Conservation (phyloP, 2,113 vertebrate genomes). For the Puntigrus tetrazona region DNA sequence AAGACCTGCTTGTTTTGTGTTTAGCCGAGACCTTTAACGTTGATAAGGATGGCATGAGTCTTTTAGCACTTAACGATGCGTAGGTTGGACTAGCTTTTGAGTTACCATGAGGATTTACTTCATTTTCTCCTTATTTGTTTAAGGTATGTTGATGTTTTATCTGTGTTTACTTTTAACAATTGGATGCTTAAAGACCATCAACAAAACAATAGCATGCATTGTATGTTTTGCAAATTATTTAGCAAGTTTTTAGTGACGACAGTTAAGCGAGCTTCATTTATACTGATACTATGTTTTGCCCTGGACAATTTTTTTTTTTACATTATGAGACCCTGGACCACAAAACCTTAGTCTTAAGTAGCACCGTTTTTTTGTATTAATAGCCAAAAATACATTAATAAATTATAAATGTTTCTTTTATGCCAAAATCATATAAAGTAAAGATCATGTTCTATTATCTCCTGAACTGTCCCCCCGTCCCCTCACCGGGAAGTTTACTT, state of each 20-base stretch:
- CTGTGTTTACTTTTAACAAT: background rate
- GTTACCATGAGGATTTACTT: constrained; percentile 15
- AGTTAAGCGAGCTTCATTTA: background rate
- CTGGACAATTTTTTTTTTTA: no score
- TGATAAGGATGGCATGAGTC: background rate
- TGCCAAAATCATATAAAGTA: no score
- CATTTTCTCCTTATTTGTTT: constrained; percentile 41
- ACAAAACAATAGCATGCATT: background rate
- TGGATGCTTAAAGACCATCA: background rate
- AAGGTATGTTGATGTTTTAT: constrained; percentile 51
- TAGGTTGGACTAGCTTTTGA: background rate
- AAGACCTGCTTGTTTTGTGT: constrained; percentile 40
- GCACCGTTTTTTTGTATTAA: no score
- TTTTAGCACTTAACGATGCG: constrained; percentile 7
- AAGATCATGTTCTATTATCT: no score
- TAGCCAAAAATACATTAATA: no score
- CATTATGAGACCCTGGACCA: no score
- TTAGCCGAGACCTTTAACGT: background rate
- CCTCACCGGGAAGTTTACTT: no score
- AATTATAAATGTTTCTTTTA: no score
- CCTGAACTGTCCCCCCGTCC: no score
- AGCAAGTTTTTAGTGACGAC: no score
- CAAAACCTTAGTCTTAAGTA: no score
- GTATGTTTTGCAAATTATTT: background rate
- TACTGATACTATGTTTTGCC: no score